Evolutionary conservation across 2,888 invertebrate species (phyloP).

Genomic region (Julus scanicus): DNA sequence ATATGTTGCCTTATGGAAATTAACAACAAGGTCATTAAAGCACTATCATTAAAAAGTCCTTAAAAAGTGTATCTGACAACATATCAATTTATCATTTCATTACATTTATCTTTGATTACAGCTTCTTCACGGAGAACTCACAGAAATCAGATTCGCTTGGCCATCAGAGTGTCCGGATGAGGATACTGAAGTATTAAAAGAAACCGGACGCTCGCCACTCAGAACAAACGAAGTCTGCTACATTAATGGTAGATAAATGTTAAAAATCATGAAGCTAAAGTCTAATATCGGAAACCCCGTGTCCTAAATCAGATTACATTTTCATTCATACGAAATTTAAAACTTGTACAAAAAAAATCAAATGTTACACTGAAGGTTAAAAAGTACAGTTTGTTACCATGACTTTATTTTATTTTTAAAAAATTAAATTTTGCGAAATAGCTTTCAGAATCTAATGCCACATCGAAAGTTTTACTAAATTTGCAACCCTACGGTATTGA

Average conservation of each 20-base stretch:
- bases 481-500: too few relatives aligned
- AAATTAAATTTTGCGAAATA: too few relatives aligned
- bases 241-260: conserved; percentile 83
- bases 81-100: too few relatives aligned
- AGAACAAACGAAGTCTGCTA: conserved; percentile 86
- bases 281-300: background rate
- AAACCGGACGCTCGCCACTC: conserved; percentile 75
- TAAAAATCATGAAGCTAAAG: background rate
- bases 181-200: conserved; percentile 70
- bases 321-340: background rate
- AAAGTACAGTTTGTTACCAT: background rate
- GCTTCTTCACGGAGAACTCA: conserved; percentile 64
- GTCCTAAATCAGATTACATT: background rate
- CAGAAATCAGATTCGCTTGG: conserved; percentile 70
- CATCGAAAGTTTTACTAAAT: background rate
- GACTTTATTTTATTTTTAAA: background rate
- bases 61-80: too few relatives aligned
- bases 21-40: background rate
- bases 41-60: background rate
- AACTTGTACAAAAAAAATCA: background rate
- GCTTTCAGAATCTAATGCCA: background rate
- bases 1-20: background rate
- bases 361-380: background rate
- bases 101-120: conserved; percentile 52
- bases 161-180: conserved; percentile 64